A percentile compares a stretch with the other conserved stretches of the same genome.
Conservation (phyloP, 1,140 invertebrate genomes). For the Leptopilina boulardi region DNA sequence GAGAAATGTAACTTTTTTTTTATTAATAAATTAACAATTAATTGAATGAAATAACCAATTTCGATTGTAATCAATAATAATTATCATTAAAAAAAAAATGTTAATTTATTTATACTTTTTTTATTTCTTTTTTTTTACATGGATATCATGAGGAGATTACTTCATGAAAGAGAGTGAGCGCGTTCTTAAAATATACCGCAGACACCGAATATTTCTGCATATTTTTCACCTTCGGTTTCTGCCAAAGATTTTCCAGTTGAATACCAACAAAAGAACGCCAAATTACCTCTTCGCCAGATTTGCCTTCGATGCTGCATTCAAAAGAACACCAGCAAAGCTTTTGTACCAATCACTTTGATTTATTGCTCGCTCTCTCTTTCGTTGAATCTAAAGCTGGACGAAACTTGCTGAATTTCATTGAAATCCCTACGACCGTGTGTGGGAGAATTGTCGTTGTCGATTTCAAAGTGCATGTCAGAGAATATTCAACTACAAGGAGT, state of each 20-base stretch:
- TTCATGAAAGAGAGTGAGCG: neutral
- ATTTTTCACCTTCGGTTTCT: conserved; percentile 19
- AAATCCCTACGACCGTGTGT: neutral
- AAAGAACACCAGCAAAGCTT: conserved; percentile 31
- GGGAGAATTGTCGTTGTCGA: conserved; percentile 5
- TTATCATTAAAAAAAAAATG: too few relatives aligned
- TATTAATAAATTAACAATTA: too few relatives aligned
- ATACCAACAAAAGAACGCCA: conserved; percentile 31
- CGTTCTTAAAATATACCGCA: conserved; percentile 1
- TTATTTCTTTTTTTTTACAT: too few relatives aligned
- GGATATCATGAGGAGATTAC: too few relatives aligned
- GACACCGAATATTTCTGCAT: conserved; percentile 2
- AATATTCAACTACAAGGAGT: conserved; percentile 24
- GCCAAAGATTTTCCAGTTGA: conserved; percentile 23
- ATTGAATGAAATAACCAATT: too few relatives aligned
- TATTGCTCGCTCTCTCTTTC: neutral
- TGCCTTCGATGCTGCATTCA: conserved; percentile 32
- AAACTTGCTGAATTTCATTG: conserved; percentile 28
- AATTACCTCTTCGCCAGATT: conserved; percentile 31
- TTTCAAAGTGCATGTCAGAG: conserved; percentile 2
- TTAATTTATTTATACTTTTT: too few relatives aligned
- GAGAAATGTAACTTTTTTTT: too few relatives aligned
- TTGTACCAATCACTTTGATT: conserved; percentile 33
- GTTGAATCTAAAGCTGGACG: conserved; percentile 13
- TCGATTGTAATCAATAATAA: too few relatives aligned